These are phyloP conservation scores for Schizopygopsis pylzovi DNA, from an alignment of 2,797 vertebrate species.

Conservation along the genomic window DNA sequence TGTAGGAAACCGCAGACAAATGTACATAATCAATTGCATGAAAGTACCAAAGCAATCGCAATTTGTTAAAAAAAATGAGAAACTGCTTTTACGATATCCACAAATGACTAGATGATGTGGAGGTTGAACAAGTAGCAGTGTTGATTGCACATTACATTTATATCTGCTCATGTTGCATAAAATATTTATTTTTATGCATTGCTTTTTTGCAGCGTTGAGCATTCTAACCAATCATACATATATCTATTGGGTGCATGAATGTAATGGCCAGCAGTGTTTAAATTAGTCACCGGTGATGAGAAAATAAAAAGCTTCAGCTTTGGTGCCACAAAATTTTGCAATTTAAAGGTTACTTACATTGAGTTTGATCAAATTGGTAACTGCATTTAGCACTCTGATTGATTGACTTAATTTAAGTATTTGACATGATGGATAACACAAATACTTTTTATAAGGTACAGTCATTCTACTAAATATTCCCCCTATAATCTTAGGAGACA, in stretches of 20 bases:
- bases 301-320: not conserved
- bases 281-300: not conserved
- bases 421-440: not conserved
- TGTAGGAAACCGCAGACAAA: too few relatives aligned
- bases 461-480: not conserved
- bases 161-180: not conserved
- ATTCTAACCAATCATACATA: not conserved
- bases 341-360: not conserved
- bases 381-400: not conserved
- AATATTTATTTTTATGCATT: not conserved
- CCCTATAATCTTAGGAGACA: not conserved
- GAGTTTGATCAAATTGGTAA: not conserved
- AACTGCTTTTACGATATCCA: too few relatives aligned
- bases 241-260: not conserved
- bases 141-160: not conserved
- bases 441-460: not conserved
- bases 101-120: too few relatives aligned
- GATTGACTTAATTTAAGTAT: not conserved
- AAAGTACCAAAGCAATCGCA: too few relatives aligned
- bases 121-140: not conserved
- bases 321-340: too few relatives aligned
- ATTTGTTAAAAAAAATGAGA: too few relatives aligned
- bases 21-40: too few relatives aligned
- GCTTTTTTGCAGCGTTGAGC: not conserved
- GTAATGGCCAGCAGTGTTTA: not conserved